Base-by-base conservation (phyloP, 2,888 invertebrate species). In the Pachliopta kotzebuea region DNA sequence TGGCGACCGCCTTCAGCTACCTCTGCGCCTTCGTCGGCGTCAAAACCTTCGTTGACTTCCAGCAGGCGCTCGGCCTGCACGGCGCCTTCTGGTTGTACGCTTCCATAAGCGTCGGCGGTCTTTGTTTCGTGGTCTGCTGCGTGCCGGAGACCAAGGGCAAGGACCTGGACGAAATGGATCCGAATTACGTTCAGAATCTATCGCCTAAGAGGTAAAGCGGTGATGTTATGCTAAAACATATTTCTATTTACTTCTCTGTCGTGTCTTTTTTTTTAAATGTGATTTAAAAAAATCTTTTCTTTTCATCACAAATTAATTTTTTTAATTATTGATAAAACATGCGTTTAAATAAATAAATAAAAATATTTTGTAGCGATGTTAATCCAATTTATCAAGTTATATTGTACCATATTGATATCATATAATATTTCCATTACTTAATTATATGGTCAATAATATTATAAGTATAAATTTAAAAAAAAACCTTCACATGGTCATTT, bases 81-180 rank as follows among this genome's bases (percentile, higher is more conserved):
- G 97, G 97, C 0, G 96, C 97, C 2, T 98, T 98, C 84, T 97
- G 96, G 96, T 89, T 98, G 69, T 98, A 97, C 83, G 96, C 97
- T 0, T 95, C 95, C 62, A 94, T 97, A 77, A 96, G 97, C 56
- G 94, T 96, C 0, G 93, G 95, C 26, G 96, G 97, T 21, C 89
- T 97, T 17, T 95, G 96, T 80, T 98, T 97, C 83, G 96, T 97
- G 1, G 95, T 96, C 4, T 95, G 95, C 76, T 96, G 95, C 80
- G 96, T 98, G 11, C 98, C 98, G 0, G 98, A 98, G 88, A 98
- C 98, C 6, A 97, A 96, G 83, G 98, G 98, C 0, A 95, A 95
- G 73, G 96, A 97, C 79, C 90, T 98, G 74, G 97, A 97, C 80
- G 97, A 98, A 84, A 97, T 98, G 94, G 95, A 96, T 78, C 94